phyloP scores from a whole-genome alignment of 2,888 invertebrate genomes.

The Portevinia maculata region DNA sequence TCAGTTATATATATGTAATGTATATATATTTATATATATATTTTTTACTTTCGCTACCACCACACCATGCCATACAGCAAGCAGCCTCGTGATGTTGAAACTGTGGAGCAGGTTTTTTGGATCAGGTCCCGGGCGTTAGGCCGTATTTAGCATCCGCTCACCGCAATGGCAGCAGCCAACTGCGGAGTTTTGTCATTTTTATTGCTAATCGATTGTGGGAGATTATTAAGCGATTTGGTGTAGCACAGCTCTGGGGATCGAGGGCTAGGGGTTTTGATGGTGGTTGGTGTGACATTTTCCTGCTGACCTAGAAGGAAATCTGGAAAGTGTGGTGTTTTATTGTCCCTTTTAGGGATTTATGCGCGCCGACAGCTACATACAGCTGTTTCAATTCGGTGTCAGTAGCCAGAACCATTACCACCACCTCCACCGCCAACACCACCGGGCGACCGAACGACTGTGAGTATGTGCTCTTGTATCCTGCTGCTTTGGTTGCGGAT shows the following conservation, averaged over 20 bases:
- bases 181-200: slow-evolving; percentile 74
- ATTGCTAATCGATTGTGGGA: slow-evolving; percentile 74
- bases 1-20: slow-evolving; percentile 8
- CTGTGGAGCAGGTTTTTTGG: slow-evolving; percentile 66
- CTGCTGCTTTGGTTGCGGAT: slow-evolving; percentile 43
- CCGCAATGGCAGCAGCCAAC: slow-evolving; percentile 71
- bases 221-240: slow-evolving; percentile 74
- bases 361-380: slow-evolving; percentile 59
- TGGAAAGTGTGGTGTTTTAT: slow-evolving; percentile 72
- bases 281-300: slow-evolving; percentile 68
- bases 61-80: background rate
- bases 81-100: slow-evolving; percentile 23
- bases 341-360: slow-evolving; percentile 67
- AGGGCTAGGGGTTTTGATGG: background rate
- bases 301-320: slow-evolving; percentile 73
- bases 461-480: slow-evolving; percentile 11
- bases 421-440: too few species aligned
- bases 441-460: background rate
- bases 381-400: slow-evolving; percentile 67
- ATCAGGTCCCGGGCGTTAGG: slow-evolving; percentile 51
- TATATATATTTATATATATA: slow-evolving; percentile 45
- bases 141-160: slow-evolving; percentile 73
- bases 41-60: slow-evolving; percentile 53
- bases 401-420: slow-evolving; percentile 64
- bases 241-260: background rate